Conservation (phyloP, 2,888 invertebrate species). For the Elysia crispata region DNA sequence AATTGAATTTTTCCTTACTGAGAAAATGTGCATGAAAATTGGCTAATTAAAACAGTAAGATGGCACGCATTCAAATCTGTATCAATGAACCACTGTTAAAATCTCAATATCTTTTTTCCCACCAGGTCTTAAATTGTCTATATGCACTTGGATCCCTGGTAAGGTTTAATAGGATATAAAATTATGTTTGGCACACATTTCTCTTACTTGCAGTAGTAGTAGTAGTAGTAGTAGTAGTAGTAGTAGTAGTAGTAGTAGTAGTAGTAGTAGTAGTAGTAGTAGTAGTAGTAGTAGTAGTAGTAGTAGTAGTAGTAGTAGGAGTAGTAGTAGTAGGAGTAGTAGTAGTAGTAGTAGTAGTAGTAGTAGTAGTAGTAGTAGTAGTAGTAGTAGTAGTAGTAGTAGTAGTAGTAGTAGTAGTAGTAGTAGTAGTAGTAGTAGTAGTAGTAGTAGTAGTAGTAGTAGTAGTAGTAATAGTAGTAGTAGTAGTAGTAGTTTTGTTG, state of each 20-base stretch:
- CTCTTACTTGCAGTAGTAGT: too few species aligned
- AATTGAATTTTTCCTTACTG: too few species aligned
- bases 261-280: constrained; percentile 26
- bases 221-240: constrained; percentile 31
- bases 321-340: too few species aligned
- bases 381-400: constrained; percentile 35
- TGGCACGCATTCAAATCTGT: too few species aligned
- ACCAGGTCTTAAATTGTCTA: constrained; percentile 77
- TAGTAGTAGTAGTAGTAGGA: too few species aligned
- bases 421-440: constrained; percentile 32
- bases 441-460: constrained; percentile 23
- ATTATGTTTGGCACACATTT: not conserved
- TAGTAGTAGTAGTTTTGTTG: too few species aligned
- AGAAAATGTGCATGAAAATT: too few species aligned
- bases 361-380: constrained; percentile 27
- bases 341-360: constrained; percentile 19
- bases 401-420: constrained; percentile 30
- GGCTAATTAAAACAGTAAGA: too few species aligned
- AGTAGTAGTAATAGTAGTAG: constrained; percentile 30
- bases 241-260: constrained; percentile 37
- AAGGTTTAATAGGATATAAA: constrained; percentile 59
- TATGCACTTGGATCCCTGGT: constrained; percentile 78
- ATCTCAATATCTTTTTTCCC: not conserved
- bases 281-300: constrained; percentile 21
- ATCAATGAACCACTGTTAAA: too few species aligned